Evolutionary conservation across 2,888 invertebrate species (phyloP).

Genomic region (Metallyticus violacea): DNA sequence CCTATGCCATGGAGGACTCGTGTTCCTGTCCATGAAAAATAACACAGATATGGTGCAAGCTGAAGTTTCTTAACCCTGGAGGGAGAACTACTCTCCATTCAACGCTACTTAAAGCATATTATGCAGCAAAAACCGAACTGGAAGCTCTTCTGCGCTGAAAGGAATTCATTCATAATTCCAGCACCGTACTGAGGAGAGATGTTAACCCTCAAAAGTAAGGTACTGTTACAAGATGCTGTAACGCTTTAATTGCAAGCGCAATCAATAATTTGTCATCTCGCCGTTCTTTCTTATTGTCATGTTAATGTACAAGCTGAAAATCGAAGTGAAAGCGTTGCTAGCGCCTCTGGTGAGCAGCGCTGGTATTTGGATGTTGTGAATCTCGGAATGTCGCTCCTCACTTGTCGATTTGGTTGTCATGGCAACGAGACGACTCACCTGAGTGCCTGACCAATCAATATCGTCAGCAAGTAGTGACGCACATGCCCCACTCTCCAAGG

Average conservation of each 20-base stretch:
- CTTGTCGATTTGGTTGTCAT: constrained; percentile 8
- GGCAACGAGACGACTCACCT: constrained; percentile 13
- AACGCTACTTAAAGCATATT: too few species aligned
- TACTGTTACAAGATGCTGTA: background rate
- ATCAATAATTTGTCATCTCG: background rate
- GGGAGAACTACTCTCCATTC: too few species aligned
- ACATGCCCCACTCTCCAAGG: constrained; percentile 17
- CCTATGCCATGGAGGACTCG: too few species aligned
- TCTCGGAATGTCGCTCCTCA: background rate
- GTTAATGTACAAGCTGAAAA: background rate
- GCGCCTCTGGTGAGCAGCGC: background rate
- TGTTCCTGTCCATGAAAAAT: too few species aligned
- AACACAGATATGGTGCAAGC: too few species aligned
- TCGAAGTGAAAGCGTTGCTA: background rate
- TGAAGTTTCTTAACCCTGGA: too few species aligned
- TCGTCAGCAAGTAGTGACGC: constrained; percentile 22
- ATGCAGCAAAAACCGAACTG: too few species aligned
- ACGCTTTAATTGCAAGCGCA: background rate
- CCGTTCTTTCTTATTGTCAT: background rate
- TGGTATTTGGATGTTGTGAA: background rate
- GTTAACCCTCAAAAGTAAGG: background rate
- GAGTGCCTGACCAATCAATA: constrained; percentile 22
- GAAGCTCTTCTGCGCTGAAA: background rate
- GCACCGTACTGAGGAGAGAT: too few species aligned
- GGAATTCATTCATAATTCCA: background rate